Conservation (phyloP, 2,113 vertebrate genomes). For the Chionis minor region DNA sequence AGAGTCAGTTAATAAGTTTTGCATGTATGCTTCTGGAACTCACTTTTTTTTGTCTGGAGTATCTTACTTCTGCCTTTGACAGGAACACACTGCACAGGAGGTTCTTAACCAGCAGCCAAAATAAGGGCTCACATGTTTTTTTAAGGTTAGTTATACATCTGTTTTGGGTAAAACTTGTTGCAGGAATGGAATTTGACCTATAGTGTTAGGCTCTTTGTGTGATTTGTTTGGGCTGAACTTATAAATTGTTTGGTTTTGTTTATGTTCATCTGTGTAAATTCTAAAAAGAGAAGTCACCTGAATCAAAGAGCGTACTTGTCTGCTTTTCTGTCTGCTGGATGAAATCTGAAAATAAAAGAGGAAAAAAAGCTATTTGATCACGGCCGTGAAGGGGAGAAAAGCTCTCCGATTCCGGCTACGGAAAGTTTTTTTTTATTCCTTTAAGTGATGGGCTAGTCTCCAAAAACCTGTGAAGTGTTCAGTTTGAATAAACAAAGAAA, state of each 20-base stretch:
- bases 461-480: conserved; percentile 60
- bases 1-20: background rate
- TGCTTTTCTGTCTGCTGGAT: background rate
- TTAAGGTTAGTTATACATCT: conserved; percentile 50
- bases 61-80: background rate
- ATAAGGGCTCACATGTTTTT: conserved; percentile 10
- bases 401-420: background rate
- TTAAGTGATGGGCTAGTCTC: conserved; percentile 44
- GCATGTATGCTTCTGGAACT: background rate
- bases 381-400: background rate
- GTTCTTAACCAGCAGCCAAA: conserved; percentile 46
- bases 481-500: conserved; percentile 50
- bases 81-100: background rate
- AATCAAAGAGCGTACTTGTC: background rate
- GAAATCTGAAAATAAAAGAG: conserved; percentile 17
- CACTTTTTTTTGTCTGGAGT: background rate
- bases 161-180: conserved; percentile 59
- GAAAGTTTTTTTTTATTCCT: conserved; percentile 28
- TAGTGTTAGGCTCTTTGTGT: background rate
- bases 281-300: conserved; percentile 16
- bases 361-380: background rate
- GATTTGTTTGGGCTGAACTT: conserved; percentile 20
- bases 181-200: conserved; percentile 53
- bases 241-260: background rate
- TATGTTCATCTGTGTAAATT: conserved; percentile 29